phyloP scores from a whole-genome alignment of 2,113 vertebrate genomes.

The Pseudorectes ferrugineus region DNA sequence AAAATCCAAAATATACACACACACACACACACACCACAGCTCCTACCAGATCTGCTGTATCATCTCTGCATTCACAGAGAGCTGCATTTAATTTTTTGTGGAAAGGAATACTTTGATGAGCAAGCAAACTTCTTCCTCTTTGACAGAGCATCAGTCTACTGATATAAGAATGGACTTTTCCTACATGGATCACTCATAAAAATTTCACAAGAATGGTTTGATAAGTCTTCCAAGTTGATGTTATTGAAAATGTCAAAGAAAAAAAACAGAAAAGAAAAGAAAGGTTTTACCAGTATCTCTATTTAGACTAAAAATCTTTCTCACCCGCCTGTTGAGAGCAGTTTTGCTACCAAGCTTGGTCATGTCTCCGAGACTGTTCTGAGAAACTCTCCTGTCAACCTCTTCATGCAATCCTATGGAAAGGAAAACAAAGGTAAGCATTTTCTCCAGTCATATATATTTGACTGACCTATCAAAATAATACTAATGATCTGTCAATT shows the following conservation, averaged over 20 bases:
- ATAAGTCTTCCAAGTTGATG: not conserved
- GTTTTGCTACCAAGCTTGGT: constrained; percentile 90
- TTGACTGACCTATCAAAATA: not conserved
- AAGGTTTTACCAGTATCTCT: not conserved
- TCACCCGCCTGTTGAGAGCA: constrained; percentile 91
- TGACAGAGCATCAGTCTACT: not conserved
- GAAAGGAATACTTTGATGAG: not conserved
- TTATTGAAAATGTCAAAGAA: not conserved
- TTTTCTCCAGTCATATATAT: not conserved
- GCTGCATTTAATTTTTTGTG: not conserved
- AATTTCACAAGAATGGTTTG: not conserved
- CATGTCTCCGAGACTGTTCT: constrained; percentile 87
- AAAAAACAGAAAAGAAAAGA: not conserved
- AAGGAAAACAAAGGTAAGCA: not conserved
- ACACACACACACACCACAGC: not conserved
- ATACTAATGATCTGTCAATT: not conserved
- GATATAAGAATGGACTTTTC: not conserved
- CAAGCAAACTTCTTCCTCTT: not conserved
- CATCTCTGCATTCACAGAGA: not conserved
- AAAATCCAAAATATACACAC: not conserved
- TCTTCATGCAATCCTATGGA: constrained; percentile 85
- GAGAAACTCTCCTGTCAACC: constrained; percentile 85
- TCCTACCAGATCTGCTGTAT: not conserved
- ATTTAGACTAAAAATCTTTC: not conserved
- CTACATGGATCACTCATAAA: not conserved